Evolutionary conservation across 1,140 invertebrate species (phyloP), one percentile per base, ranked within the genome.

Genomic region (Thaumetopoea pityocampa): DNA sequence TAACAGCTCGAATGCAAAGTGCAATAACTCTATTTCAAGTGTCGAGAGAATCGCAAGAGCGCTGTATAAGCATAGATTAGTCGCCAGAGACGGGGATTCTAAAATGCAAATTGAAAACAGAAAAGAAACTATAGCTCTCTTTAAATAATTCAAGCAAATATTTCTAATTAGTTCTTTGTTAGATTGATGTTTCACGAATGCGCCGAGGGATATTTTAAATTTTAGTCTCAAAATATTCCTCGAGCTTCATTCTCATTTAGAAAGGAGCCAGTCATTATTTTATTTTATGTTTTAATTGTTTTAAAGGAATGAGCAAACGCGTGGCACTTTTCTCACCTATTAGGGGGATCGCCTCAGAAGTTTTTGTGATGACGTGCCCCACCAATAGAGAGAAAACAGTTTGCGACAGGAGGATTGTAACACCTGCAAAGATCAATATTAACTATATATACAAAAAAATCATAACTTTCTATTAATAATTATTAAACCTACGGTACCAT

Each of bases 321-420:
- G 61, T 40, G 17, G 37, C 36, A 32, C 33, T 61, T 61, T 73
- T 78, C 84, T 86, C 92, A 98, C 96, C 97, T 94, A 99, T 96
- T 79, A 99, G 90, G 77, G 97, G 96, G 81, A 99, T 93, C 77
- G 96, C 96, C 84, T 99, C 97, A 80, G 96, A 98, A 77, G 96
- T 97, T 88, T 97, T 95, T 85, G 97, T 98, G 87, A 98, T 96
- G 79, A 96, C 92, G 91, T 97, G 91, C 85, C 93, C 95, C 88
- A 99, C 92, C 90, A 99, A 92, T 88, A 99, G 90, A 87, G 98
- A 97, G 91, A 99, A 99, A 87, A 99, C 96, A 88, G 97, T 98
- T 90, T 99, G 93, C 78, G 97, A 98, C 87, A 99, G 95, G 86
- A 99, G 93, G 89, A 99, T 98, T 88, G 96, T 99, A 84, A 99